Conservation (phyloP, 35 echinoderm and acorn worm genomes). For the Ophiothrix spiculata region DNA sequence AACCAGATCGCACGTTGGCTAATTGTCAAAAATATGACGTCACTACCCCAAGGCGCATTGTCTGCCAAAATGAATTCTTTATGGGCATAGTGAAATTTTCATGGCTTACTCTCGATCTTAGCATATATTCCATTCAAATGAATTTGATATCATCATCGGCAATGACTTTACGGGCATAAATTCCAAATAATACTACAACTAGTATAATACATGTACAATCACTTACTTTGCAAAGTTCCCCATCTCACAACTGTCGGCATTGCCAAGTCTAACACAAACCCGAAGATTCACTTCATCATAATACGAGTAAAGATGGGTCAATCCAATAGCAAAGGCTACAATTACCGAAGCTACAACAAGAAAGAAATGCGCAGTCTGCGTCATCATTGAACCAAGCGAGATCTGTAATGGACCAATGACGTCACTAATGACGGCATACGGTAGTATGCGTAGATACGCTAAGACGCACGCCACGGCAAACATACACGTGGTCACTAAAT, state of each 20-base stretch:
- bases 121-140: too few species aligned
- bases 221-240: neutral
- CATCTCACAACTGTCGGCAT: neutral
- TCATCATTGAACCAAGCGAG: conserved; percentile 61
- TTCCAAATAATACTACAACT: too few species aligned
- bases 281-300: conserved; percentile 3
- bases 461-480: conserved; percentile 45
- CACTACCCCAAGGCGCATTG: too few species aligned
- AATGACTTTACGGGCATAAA: too few species aligned
- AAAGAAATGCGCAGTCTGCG: conserved; percentile 58
- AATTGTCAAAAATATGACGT: too few species aligned
- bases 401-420: conserved; percentile 66
- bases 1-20: too few species aligned
- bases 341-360: conserved; percentile 48
- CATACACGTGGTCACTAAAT: conserved; percentile 30
- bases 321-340: conserved; percentile 47
- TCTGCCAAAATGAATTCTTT: too few species aligned
- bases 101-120: too few species aligned
- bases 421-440: conserved; percentile 54
- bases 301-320: conserved; percentile 58
- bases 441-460: conserved; percentile 47
- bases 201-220: too few species aligned
- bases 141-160: too few species aligned
- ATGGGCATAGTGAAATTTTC: too few species aligned
- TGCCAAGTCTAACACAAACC: neutral